Percentiles rank a stretch among this genome's conserved stretches.
Evolutionary conservation across 1,140 invertebrate genomes (phyloP).

Genomic region (Diachasma alloeum): DNA sequence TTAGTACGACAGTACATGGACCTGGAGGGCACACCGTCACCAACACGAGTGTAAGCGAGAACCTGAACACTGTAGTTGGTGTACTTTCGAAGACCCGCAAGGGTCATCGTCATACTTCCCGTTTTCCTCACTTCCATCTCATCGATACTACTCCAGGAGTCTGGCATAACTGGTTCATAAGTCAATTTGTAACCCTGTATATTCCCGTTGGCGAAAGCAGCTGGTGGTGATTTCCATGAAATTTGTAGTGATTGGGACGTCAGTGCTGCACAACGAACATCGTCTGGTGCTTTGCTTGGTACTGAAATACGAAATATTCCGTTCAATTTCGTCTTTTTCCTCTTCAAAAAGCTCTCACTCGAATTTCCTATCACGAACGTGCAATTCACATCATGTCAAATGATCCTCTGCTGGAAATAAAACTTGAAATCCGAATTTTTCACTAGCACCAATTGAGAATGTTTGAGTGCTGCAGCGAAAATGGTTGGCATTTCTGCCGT

Average conservation of each 20-base stretch:
- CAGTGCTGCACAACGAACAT: constrained; percentile 75
- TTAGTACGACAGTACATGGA: constrained; percentile 81
- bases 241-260: constrained; percentile 81
- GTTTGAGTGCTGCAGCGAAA: no score
- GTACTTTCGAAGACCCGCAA: constrained; percentile 76
- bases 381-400: no score
- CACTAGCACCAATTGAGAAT: no score
- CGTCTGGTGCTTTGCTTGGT: constrained; percentile 77
- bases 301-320: constrained; percentile 64
- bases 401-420: no score
- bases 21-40: constrained; percentile 77
- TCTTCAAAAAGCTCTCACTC: no score
- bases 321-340: neutral
- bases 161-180: constrained; percentile 73
- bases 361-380: no score
- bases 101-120: constrained; percentile 72
- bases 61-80: constrained; percentile 90
- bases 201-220: constrained; percentile 79
- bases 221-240: constrained; percentile 84
- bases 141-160: constrained; percentile 67
- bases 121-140: constrained; percentile 75
- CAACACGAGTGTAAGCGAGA: constrained; percentile 81
- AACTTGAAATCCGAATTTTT: no score
- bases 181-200: constrained; percentile 84
- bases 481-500: no score